Conservation (phyloP, 1,140 invertebrate species). For the Bombus consobrinus region DNA sequence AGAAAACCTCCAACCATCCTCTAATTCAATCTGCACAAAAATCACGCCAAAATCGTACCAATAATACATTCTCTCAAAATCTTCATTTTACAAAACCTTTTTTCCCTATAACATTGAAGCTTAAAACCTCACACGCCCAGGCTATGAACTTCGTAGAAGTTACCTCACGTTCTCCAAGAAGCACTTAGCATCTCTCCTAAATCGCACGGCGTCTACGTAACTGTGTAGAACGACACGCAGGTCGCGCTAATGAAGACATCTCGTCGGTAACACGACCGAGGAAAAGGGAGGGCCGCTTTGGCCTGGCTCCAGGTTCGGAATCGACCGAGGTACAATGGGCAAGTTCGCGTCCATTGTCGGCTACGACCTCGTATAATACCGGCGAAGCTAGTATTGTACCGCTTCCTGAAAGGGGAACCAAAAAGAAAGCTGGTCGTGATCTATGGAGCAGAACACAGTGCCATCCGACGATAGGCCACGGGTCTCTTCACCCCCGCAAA, state of each 20-base stretch:
- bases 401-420: constrained; percentile 58
- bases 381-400: constrained; percentile 52
- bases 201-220: not conserved
- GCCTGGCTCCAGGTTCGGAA: constrained; percentile 40
- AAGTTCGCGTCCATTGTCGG: constrained; percentile 63
- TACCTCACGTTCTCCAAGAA: not conserved
- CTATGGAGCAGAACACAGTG: constrained; percentile 53
- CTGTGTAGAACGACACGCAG: not conserved
- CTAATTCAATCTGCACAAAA: too few relatives aligned
- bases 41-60: too few relatives aligned
- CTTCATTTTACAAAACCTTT: not conserved
- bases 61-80: not conserved
- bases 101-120: not conserved
- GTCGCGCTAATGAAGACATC: constrained; percentile 64
- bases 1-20: too few relatives aligned
- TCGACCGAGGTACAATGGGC: constrained; percentile 60
- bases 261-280: constrained; percentile 52
- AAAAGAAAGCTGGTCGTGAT: constrained; percentile 50
- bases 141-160: not conserved
- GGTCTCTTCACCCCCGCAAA: too few relatives aligned
- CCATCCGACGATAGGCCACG: constrained; percentile 21
- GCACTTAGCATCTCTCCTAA: not conserved
- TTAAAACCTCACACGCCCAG: not conserved
- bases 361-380: constrained; percentile 53
- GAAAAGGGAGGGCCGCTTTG: constrained; percentile 33